Percentiles rank a stretch among this genome's conserved stretches.
Conservation (phyloP, 2,888 invertebrate genomes). For the Sturmia bella region DNA sequence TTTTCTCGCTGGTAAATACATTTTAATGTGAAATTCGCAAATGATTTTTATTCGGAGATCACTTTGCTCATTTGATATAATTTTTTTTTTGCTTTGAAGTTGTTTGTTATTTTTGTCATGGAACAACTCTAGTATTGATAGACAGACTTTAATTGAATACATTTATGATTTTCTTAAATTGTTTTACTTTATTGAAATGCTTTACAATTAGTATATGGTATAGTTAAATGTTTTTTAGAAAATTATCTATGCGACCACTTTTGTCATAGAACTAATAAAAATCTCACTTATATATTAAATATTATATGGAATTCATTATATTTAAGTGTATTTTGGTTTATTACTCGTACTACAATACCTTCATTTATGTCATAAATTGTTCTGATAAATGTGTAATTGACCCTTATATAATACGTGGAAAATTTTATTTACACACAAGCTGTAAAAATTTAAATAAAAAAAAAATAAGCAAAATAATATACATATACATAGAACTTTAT, state of each 20-base stretch:
- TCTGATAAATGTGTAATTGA: conserved; percentile 63
- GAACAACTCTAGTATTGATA: too few relatives aligned
- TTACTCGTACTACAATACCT: conserved; percentile 57
- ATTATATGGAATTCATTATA: conserved; percentile 53
- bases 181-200: conserved; percentile 62
- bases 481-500: not conserved
- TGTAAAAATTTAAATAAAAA: conserved; percentile 35
- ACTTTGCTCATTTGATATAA: too few relatives aligned
- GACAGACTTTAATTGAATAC: not conserved
- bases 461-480: not conserved
- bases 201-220: conserved; percentile 45
- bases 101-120: too few relatives aligned
- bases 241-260: conserved; percentile 56
- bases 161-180: conserved; percentile 17
- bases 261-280: conserved; percentile 65
- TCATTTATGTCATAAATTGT: conserved; percentile 32
- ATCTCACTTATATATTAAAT: conserved; percentile 60
- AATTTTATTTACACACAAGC: conserved; percentile 61
- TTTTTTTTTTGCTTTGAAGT: too few relatives aligned
- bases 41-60: too few relatives aligned
- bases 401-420: conserved; percentile 60
- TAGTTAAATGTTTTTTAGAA: conserved; percentile 57
- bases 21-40: too few relatives aligned
- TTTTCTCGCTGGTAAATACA: too few relatives aligned
- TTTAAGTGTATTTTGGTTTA: conserved; percentile 43